phyloP scores from a whole-genome alignment of 2,888 invertebrate species.

The Drosophila buzzatii region DNA sequence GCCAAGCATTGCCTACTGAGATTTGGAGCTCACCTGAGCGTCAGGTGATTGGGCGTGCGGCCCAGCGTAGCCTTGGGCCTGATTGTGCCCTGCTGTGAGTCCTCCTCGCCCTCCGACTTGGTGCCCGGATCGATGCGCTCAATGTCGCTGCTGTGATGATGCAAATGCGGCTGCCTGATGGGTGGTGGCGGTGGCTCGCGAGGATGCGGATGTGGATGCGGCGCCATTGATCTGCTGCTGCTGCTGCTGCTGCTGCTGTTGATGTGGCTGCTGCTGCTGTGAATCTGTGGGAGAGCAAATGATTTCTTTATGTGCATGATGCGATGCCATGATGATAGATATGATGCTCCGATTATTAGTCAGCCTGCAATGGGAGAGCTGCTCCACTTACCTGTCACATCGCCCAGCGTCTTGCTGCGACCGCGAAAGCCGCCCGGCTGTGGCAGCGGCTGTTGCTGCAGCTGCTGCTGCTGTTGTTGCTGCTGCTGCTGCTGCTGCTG shows the following conservation, averaged over 20 bases:
- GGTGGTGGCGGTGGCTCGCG: conserved; percentile 79
- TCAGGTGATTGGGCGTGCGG: conserved; percentile 96
- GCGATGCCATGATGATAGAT: conserved; percentile 21
- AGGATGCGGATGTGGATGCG: conserved; percentile 73
- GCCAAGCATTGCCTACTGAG: conserved; percentile 4
- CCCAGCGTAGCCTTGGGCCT: conserved; percentile 90
- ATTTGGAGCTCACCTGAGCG: conserved; percentile 88
- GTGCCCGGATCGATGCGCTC: conserved; percentile 90
- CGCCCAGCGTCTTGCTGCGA: conserved; percentile 96
- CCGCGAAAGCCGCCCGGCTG: conserved; percentile 88
- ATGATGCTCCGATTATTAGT: conserved; percentile 13
- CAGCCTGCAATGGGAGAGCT: not conserved
- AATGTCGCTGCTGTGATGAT: conserved; percentile 85
- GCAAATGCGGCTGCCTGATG: conserved; percentile 84
- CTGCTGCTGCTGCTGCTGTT: conserved; percentile 45
- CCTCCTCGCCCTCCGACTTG: conserved; percentile 95
- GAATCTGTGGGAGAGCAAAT: conserved; percentile 83
- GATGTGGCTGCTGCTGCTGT: conserved; percentile 42
- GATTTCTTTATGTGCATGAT: conserved; percentile 69
- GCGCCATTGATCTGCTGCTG: conserved; percentile 33
- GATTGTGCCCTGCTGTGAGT: conserved; percentile 89
- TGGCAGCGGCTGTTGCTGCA: conserved; percentile 24
- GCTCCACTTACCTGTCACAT: conserved; percentile 89
- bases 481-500: conserved; percentile 81
- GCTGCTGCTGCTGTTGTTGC: conserved; percentile 70